Conservation (phyloP, 2,888 invertebrate genomes). For the Myathropa florea region DNA sequence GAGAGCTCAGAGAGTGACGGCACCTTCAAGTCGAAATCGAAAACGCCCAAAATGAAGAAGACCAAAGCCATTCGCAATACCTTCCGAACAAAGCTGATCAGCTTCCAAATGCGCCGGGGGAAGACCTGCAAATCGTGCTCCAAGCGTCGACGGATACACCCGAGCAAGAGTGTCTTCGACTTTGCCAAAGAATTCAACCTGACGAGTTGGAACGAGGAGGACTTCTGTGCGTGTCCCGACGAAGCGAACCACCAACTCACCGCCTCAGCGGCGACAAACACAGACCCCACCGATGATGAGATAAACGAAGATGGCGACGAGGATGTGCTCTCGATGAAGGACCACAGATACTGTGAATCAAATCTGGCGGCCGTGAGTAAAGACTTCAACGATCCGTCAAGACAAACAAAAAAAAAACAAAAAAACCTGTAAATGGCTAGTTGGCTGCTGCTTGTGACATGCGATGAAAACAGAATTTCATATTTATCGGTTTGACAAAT, state of each 20-base stretch:
- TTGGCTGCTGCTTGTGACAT: constrained; percentile 48
- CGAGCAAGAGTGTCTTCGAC: constrained; percentile 79
- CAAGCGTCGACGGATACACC: constrained; percentile 79
- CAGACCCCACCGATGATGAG: constrained; percentile 73
- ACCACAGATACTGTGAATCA: constrained; percentile 79
- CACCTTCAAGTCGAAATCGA: constrained; percentile 76
- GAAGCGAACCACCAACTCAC: constrained; percentile 56
- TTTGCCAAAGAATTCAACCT: constrained; percentile 78
- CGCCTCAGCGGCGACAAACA: constrained; percentile 58
- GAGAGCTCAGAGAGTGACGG: constrained; percentile 46
- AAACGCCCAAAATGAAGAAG: constrained; percentile 79
- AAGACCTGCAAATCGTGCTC: constrained; percentile 78
- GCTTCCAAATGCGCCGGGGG: constrained; percentile 76
- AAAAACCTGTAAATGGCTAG: constrained; percentile 46
- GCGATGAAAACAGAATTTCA: constrained; percentile 22
- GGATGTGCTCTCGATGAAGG: constrained; percentile 78
- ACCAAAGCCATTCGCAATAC: constrained; percentile 79
- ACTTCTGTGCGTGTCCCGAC: constrained; percentile 77
- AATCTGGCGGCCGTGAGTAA: constrained; percentile 80
- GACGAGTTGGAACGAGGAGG: constrained; percentile 72
- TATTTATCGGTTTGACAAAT: constrained; percentile 33
- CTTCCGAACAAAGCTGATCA: constrained; percentile 79
- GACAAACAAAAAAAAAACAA: neutral
- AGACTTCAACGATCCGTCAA: constrained; percentile 32
- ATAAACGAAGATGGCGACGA: constrained; percentile 74